Evolutionary conservation across 2,797 vertebrate genomes (phyloP).

Genomic region (Sebastes itinus): DNA sequence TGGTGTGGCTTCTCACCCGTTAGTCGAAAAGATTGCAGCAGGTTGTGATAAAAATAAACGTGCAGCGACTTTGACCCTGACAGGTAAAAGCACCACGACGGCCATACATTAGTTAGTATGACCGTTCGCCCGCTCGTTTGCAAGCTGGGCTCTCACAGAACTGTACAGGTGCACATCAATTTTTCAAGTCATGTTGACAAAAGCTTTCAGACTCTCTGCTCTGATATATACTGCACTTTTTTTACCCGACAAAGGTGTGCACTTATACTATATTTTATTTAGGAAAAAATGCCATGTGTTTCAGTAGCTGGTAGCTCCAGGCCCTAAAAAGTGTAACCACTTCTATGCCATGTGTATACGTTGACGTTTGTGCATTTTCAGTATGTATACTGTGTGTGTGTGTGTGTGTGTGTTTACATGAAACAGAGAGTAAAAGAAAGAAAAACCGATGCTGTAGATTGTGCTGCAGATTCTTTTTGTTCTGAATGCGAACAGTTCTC

Average conservation of each 20-base stretch:
- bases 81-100: conserved; percentile 55
- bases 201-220: conserved; percentile 76
- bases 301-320: conserved; percentile 9
- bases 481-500: neutral
- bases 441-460: neutral
- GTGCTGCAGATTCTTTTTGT: neutral
- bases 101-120: conserved; percentile 57
- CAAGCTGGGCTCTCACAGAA: conserved; percentile 38
- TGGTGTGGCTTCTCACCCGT: conserved; percentile 27
- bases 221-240: conserved; percentile 48
- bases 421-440: neutral
- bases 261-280: conserved; percentile 76
- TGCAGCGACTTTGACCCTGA: conserved; percentile 49
- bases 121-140: conserved; percentile 23
- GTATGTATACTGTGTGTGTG: neutral
- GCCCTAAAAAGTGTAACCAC: conserved; percentile 28
- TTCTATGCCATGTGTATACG: neutral
- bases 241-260: conserved; percentile 57
- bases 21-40: conserved; percentile 31
- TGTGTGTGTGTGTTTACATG: neutral
- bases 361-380: conserved; percentile 5
- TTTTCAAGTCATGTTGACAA: conserved; percentile 79
- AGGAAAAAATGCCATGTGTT: conserved; percentile 32
- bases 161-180: conserved; percentile 72
- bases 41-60: conserved; percentile 65